Conservation (phyloP, 2,888 invertebrate species). For the Automeris io region DNA sequence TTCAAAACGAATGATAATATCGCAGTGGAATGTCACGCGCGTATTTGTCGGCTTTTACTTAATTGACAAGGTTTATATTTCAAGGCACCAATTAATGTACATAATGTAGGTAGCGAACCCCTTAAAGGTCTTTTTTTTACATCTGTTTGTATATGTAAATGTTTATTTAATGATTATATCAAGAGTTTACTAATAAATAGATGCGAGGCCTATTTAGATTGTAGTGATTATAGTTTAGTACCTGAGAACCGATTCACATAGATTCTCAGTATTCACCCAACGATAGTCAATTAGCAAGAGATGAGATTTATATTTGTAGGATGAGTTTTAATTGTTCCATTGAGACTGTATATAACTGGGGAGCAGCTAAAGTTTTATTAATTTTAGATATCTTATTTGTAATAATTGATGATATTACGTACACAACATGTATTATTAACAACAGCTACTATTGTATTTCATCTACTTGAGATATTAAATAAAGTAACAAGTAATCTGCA, state of each 20-base stretch:
- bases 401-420: constrained; percentile 24
- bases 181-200: constrained; percentile 42
- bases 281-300: constrained; percentile 75
- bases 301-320: constrained; percentile 70
- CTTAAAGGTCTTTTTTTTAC: constrained; percentile 63
- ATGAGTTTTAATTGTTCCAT: constrained; percentile 46
- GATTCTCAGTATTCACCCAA: constrained; percentile 71
- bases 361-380: constrained; percentile 33
- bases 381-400: constrained; percentile 38
- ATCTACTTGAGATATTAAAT: constrained; percentile 25
- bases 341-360: constrained; percentile 54
- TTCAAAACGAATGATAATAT: neutral
- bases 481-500: constrained; percentile 21
- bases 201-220: constrained; percentile 52
- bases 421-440: constrained; percentile 57
- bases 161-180: constrained; percentile 65
- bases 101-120: constrained; percentile 58
- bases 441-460: constrained; percentile 63
- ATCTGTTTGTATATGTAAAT: constrained; percentile 72
- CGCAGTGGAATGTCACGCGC: neutral
- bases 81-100: constrained; percentile 55
- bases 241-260: constrained; percentile 42
- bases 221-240: constrained; percentile 53
- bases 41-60: constrained; percentile 2
- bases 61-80: constrained; percentile 7